phyloP scores from a whole-genome alignment of 2,888 invertebrate genomes.

The Atrina japonica region DNA sequence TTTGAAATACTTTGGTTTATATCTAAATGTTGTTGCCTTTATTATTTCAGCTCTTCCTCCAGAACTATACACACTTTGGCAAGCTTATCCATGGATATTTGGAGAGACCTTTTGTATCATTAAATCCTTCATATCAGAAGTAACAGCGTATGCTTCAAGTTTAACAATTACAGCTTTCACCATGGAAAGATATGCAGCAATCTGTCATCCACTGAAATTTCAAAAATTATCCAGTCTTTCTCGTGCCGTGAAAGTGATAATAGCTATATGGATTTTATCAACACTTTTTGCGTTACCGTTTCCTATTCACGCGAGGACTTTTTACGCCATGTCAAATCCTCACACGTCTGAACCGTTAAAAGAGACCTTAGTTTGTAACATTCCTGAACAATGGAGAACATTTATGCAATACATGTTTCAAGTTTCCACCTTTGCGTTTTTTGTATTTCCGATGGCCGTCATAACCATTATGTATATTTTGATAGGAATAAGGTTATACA shows the following conservation, averaged over 20 bases:
- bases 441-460: slow-evolving; percentile 87
- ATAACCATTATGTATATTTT: slow-evolving; percentile 88
- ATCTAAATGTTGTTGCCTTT: too few species aligned
- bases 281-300: slow-evolving; percentile 85
- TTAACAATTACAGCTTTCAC: slow-evolving; percentile 96
- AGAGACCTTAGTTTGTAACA: slow-evolving; percentile 73
- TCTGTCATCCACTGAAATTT: slow-evolving; percentile 92
- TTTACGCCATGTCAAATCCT: slow-evolving; percentile 59
- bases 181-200: slow-evolving; percentile 92
- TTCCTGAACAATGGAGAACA: slow-evolving; percentile 59
- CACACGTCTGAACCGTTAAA: slow-evolving; percentile 38
- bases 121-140: slow-evolving; percentile 81
- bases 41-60: slow-evolving; percentile 80
- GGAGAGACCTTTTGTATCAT: slow-evolving; percentile 81
- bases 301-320: slow-evolving; percentile 72
- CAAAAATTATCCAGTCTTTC: slow-evolving; percentile 92
- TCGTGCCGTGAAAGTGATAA: slow-evolving; percentile 90
- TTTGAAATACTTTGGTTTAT: too few species aligned
- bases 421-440: slow-evolving; percentile 90
- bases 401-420: slow-evolving; percentile 84
- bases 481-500: slow-evolving; percentile 71
- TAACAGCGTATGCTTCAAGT: slow-evolving; percentile 93
- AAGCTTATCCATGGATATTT: slow-evolving; percentile 81
- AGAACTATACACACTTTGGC: slow-evolving; percentile 81
- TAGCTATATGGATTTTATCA: slow-evolving; percentile 91